Conservation (phyloP, 2,888 invertebrate genomes). For the Troides aeacus region DNA sequence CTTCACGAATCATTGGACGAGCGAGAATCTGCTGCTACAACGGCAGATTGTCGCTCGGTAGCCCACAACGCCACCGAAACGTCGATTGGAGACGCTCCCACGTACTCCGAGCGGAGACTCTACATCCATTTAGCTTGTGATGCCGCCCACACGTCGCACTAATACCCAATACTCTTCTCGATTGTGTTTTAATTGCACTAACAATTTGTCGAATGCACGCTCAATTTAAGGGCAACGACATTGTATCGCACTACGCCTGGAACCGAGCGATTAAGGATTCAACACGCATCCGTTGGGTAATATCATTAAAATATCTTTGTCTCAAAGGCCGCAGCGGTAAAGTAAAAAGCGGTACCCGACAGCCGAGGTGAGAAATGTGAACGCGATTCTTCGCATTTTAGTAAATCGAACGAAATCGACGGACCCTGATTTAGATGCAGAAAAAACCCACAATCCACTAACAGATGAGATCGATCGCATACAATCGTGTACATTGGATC, state of each 20-base stretch:
- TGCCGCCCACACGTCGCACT: conserved; percentile 70
- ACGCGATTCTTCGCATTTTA: conserved; percentile 56
- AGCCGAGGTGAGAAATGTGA: conserved; percentile 75
- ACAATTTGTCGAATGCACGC: conserved; percentile 73
- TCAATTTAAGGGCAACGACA: conserved; percentile 77
- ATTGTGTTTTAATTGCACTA: conserved; percentile 67
- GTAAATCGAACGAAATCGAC: conserved; percentile 60
- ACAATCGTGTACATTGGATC: conserved; percentile 74
- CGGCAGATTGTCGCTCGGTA: conserved; percentile 46
- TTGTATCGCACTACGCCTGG: conserved; percentile 57
- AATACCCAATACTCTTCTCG: conserved; percentile 45
- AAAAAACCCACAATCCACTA: conserved; percentile 35
- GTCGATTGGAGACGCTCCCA: conserved; percentile 66
- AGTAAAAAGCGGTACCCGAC: conserved; percentile 66
- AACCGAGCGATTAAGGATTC: conserved; percentile 74
- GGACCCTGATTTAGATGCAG: conserved; percentile 32
- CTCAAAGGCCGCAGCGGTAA: conserved; percentile 68
- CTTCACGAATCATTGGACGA: conserved; percentile 36
- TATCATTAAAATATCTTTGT: conserved; percentile 80
- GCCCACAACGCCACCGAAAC: conserved; percentile 30
- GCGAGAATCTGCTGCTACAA: conserved; percentile 48
- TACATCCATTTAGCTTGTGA: conserved; percentile 76
- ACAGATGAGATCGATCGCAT: conserved; percentile 48
- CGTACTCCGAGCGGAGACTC: conserved; percentile 53
- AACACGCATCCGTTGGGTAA: conserved; percentile 73